Evolutionary conservation across 2,888 invertebrate species (phyloP).

Genomic region (Scrobipalpa costella): DNA sequence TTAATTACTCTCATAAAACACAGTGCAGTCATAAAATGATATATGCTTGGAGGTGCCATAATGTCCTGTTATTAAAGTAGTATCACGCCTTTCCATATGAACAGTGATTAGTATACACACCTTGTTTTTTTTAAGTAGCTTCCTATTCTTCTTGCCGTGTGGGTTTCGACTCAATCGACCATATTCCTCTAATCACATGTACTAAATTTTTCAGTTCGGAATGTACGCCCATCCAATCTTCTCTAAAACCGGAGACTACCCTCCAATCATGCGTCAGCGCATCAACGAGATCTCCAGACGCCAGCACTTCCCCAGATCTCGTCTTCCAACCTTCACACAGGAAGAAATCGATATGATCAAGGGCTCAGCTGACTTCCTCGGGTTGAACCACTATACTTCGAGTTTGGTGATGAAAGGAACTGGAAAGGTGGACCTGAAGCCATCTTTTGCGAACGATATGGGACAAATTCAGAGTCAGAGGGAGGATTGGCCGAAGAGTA

Average conservation of each 20-base stretch:
- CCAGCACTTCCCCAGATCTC: conserved; percentile 81
- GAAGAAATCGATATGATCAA: conserved; percentile 82
- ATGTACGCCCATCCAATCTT: conserved; percentile 86
- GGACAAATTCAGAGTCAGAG: conserved; percentile 61
- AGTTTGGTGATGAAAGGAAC: conserved; percentile 61
- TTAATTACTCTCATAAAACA: too few species aligned
- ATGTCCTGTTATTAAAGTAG: too few species aligned
- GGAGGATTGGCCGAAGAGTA: conserved; percentile 72
- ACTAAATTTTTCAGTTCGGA: conserved; percentile 72
- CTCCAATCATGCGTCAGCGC: conserved; percentile 81
- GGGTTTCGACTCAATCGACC: not conserved
- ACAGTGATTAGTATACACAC: too few species aligned
- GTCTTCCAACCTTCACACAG: conserved; percentile 82
- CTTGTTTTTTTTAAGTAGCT: not conserved
- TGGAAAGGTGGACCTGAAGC: conserved; percentile 44
- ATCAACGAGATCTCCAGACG: conserved; percentile 79
- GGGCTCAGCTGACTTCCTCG: conserved; percentile 86
- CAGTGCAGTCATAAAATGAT: not conserved
- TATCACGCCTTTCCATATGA: too few species aligned
- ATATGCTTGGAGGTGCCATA: too few species aligned
- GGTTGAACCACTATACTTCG: conserved; percentile 87
- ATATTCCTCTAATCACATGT: not conserved
- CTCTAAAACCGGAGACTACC: conserved; percentile 83
- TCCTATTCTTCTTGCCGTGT: not conserved
- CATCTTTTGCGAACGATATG: conserved; percentile 66